Conservation (phyloP, 2,888 invertebrate species). For the Colletes collaris region DNA sequence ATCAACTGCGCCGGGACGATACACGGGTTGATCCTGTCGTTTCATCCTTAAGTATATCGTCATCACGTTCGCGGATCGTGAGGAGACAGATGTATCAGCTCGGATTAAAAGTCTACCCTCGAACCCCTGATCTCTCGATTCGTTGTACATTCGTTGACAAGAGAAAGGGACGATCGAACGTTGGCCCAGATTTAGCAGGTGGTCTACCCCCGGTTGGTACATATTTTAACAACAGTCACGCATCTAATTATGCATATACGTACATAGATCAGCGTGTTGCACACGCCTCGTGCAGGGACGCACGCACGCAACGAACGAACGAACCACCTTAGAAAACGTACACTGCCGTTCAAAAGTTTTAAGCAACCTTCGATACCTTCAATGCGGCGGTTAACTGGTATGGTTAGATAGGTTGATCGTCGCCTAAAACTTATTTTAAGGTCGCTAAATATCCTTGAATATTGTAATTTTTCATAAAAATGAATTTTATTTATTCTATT, state of each 20-base stretch:
- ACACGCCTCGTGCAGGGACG: conserved; percentile 24
- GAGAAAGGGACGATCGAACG: conserved; percentile 11
- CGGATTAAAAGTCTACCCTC: conserved; percentile 2
- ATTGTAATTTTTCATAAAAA: no score
- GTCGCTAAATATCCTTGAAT: no score
- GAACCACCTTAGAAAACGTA: no score
- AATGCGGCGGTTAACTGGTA: no score
- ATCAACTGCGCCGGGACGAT: conserved; percentile 52
- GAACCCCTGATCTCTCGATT: no score
- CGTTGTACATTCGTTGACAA: not conserved
- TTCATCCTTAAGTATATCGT: conserved; percentile 38
- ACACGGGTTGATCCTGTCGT: conserved; percentile 32
- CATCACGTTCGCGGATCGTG: conserved; percentile 40
- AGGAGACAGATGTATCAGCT: conserved; percentile 29
- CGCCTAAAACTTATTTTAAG: no score
- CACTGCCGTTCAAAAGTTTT: no score
- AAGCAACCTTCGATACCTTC: no score
- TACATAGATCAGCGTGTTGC: conserved; percentile 22
- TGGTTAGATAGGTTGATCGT: no score
- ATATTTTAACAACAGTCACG: conserved; percentile 39
- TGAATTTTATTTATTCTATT: no score
- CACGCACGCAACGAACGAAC: not conserved
- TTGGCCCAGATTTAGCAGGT: conserved; percentile 47
- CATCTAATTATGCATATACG: not conserved
- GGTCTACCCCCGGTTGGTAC: conserved; percentile 29